Base-by-base conservation (phyloP, 2,113 vertebrate species). In the Lampris incognitus region DNA sequence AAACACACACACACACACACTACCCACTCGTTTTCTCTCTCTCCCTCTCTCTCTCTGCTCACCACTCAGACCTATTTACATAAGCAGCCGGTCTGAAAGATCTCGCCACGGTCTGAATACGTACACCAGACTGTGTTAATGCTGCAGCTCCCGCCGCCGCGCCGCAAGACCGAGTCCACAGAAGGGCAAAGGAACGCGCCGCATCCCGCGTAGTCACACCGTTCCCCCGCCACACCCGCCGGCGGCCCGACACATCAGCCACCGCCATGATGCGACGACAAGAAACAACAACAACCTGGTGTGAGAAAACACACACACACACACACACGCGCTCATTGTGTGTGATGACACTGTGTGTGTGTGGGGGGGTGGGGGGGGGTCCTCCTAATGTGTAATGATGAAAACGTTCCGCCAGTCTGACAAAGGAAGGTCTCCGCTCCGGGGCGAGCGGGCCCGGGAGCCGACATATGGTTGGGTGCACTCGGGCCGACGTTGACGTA, bases 381-480 rank as follows among this genome's bases (percentile, higher is more conserved):
- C 60, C 74, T 83, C 76, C 72, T 86, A 79, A 90, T 85, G 82
- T 73, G 82, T 83, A 83, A 92, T 90, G 82, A 87, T 90, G 82
- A 87, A 88, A 86, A 84, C 86, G 76, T 85, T 81, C 83, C 82
- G 76, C 77, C 68, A 56, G 62, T 84, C 72, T 90, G 90, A 88
- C 85, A 79, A 77, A 75, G 74, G 79, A 67, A 77, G 76, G 80
- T 82, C 68, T 73, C 67, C 74, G 68, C 69, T 83, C 83, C 79
- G 44, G 73, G 69, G 57, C 65, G 75, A 69, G 76, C 75, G 24
- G 74, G 73, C 78, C 85, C 88, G 65, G 60, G 70, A 85, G 85
- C 72, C 82, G 72, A 92, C 91, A 92, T 91, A 93, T 93, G 88
- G 87, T 89, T 87, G 55, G 51, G 85, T 62, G 87, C 84, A 92